Evolutionary conservation across 2,797 vertebrate genomes (phyloP).

Genomic region (Buphagus erythrorhynchus): DNA sequence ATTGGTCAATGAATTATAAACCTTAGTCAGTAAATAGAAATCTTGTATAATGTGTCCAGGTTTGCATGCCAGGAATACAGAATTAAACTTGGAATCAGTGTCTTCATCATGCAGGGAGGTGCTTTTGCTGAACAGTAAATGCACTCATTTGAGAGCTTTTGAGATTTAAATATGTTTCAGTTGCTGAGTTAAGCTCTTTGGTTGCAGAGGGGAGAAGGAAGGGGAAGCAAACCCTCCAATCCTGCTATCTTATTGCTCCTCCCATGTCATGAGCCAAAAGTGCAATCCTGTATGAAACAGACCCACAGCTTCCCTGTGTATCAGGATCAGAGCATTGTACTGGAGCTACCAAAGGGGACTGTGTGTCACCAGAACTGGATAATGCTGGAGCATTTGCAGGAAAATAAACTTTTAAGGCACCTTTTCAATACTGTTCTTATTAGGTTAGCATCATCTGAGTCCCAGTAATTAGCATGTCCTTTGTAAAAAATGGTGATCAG

Average conservation of each 20-base stretch:
- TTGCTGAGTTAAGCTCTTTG: neutral
- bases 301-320: accelerated
- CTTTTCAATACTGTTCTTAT: neutral
- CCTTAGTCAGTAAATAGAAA: neutral
- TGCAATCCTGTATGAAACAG: neutral
- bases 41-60: neutral
- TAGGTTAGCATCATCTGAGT: neutral
- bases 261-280: neutral
- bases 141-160: neutral
- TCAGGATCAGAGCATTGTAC: neutral
- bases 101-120: neutral
- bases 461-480: neutral
- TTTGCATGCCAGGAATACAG: neutral
- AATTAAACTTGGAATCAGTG: neutral
- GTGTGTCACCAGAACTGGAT: neutral
- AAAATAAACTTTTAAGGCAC: neutral
- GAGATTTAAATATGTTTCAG: neutral
- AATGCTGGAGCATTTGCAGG: neutral
- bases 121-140: neutral
- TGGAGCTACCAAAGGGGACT: neutral
- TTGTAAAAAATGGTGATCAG: neutral
- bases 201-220: neutral
- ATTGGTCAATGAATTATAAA: neutral
- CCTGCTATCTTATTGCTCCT: neutral
- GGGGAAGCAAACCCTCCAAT: neutral